These are phyloP conservation scores for Pseudococcus viburni DNA, from an alignment of 2,888 invertebrate genomes.

Conservation along the genomic window DNA sequence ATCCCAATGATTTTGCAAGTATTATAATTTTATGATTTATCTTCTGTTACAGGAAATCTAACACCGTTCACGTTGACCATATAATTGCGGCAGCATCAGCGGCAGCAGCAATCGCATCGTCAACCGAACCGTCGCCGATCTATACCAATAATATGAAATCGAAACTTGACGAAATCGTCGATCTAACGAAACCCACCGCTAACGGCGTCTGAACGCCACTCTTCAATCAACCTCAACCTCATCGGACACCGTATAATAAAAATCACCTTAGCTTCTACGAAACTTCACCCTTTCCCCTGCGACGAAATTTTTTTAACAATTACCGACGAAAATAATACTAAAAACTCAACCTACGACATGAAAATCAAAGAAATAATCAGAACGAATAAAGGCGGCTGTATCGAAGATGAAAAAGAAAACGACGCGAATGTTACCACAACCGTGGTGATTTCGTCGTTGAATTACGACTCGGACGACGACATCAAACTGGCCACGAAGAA, in stretches of 20 bases:
- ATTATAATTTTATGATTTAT: background rate
- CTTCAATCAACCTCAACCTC: background rate
- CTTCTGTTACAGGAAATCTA: background rate
- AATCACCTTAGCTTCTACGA: background rate
- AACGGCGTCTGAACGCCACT: background rate
- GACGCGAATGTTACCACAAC: background rate
- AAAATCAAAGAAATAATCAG: background rate
- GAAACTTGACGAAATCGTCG: background rate
- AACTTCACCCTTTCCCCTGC: background rate
- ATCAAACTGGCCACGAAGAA: background rate
- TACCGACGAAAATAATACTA: background rate
- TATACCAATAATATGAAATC: background rate
- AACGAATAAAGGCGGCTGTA: background rate
- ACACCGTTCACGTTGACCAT: background rate
- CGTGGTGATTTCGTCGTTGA: background rate
- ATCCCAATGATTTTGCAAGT: too few species aligned
- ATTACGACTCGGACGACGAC: background rate
- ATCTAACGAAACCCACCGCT: background rate
- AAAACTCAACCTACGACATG: background rate
- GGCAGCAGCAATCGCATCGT: background rate
- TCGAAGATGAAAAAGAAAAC: background rate
- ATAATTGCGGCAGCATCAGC: background rate
- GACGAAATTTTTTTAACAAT: background rate
- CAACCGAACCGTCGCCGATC: background rate
- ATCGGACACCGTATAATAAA: too few species aligned